A percentile compares a stretch with the other conserved stretches of the same genome.
phyloP scores from a whole-genome alignment of 2,797 vertebrate species.

The Acanthurus tractus region DNA sequence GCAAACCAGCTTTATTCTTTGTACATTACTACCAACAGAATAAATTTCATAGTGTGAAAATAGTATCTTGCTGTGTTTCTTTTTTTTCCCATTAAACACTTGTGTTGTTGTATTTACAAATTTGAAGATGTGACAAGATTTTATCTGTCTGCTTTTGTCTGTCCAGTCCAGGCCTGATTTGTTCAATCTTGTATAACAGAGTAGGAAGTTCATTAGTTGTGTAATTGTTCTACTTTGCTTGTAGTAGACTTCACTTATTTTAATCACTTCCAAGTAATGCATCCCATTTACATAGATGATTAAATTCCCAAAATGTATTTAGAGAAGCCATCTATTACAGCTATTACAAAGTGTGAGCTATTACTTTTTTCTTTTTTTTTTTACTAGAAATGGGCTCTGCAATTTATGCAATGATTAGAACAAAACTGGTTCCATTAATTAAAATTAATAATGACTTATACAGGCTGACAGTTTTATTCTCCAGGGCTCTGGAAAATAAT shows the following conservation, averaged over 20 bases:
- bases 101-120: background rate
- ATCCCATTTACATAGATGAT: constrained; percentile 73
- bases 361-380: constrained; percentile 34
- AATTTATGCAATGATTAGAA: constrained; percentile 75
- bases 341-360: constrained; percentile 65
- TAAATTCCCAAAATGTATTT: constrained; percentile 67
- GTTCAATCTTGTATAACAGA: constrained; percentile 29
- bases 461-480: constrained; percentile 76
- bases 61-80: constrained; percentile 1
- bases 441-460: constrained; percentile 75
- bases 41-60: constrained; percentile 72
- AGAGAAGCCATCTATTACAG: constrained; percentile 71
- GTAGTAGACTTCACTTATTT: constrained; percentile 45
- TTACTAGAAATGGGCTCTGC: constrained; percentile 48
- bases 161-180: background rate
- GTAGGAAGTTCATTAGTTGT: constrained; percentile 51
- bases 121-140: background rate
- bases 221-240: constrained; percentile 54
- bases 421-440: constrained; percentile 76
- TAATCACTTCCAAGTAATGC: constrained; percentile 61
- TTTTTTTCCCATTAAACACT: background rate
- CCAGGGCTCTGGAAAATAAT: constrained; percentile 61
- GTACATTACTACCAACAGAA: constrained; percentile 73
- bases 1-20: constrained; percentile 69
- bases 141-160: background rate